Base-by-base conservation (phyloP, 1,140 invertebrate genomes). In the Tetramorium simillimum region DNA sequence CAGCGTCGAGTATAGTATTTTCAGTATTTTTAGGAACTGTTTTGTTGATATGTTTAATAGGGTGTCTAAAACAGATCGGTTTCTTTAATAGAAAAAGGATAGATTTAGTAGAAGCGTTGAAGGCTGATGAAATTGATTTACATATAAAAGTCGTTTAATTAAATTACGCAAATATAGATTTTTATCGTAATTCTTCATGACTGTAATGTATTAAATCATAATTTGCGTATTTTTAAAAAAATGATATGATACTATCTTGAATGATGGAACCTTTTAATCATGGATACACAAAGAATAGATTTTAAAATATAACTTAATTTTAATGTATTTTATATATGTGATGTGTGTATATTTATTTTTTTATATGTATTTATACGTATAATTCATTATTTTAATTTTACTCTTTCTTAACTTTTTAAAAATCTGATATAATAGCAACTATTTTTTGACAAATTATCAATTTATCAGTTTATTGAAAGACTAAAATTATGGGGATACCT, bases 71-170 rank as follows among this genome's bases (percentile, higher is more conserved):
- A 53, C 94, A 94, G 89, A 82, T 95, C 40, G 94, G 94, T 56
- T 95, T 95, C 70, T 95, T 95, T 70, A 88, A 93, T 40, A 86
- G 94, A 63, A 93, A 93, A 72, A 93, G 90, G 53, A 94, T 93
- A 63, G 91, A 95, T 46, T 86, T 95, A n/a, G 81, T 95, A n/a
- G 81, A 93, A 70, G 90, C 87, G 9, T 85, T 95, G 7, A 94
- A 92, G 81, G 87, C 62, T n/a, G 21, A n/a, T n/a, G n/a, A 75
- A 69, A 58, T 33, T 18, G 14, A 85, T 65, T 65, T 89, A 28
- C 24, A 28, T 28, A 28, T 28, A 28, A 28, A 28, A 28, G 1
- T 28, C 24, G 12, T 21, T 16, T 81, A 37, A 21, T 21, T 28
- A 51, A 37, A 3, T 46, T 78, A 16, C 10, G 18, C 77, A 51